These are phyloP conservation scores for Lepidocolaptes lacrymiger DNA, from an alignment of 2,797 vertebrate species.

Conservation along the genomic window DNA sequence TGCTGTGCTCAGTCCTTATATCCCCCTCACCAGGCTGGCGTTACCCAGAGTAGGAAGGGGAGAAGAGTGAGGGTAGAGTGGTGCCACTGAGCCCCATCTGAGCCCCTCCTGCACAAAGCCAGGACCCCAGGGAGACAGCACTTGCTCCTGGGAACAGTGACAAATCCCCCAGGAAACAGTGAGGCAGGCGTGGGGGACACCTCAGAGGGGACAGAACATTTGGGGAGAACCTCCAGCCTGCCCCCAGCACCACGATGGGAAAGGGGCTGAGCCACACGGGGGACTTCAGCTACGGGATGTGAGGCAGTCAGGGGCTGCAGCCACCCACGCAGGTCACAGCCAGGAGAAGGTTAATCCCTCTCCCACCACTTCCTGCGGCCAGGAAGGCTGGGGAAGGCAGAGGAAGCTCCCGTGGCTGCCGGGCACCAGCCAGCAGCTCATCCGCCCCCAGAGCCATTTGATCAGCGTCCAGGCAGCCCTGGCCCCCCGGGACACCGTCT, in stretches of 20 bases:
- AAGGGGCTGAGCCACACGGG: rapidly evolving
- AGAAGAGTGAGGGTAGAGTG: rapidly evolving
- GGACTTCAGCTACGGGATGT: background rate
- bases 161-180: rapidly evolving
- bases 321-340: background rate
- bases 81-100: background rate
- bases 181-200: background rate
- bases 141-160: background rate
- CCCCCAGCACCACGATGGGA: rapidly evolving
- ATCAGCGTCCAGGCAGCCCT: conserved; percentile 25
- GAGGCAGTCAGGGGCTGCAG: background rate
- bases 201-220: background rate
- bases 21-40: too few species aligned
- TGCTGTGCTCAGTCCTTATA: background rate
- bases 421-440: conserved; percentile 15
- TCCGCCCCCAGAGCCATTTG: conserved; percentile 51
- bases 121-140: background rate
- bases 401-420: conserved; percentile 35
- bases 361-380: conserved; percentile 8
- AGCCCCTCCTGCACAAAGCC: background rate
- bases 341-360: conserved; percentile 49
- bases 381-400: background rate
- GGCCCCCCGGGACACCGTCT: background rate
- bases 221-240: background rate
- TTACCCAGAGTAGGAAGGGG: rapidly evolving